Conservation (phyloP, 2,797 vertebrate species). For the Onychomys leucogaster region DNA sequence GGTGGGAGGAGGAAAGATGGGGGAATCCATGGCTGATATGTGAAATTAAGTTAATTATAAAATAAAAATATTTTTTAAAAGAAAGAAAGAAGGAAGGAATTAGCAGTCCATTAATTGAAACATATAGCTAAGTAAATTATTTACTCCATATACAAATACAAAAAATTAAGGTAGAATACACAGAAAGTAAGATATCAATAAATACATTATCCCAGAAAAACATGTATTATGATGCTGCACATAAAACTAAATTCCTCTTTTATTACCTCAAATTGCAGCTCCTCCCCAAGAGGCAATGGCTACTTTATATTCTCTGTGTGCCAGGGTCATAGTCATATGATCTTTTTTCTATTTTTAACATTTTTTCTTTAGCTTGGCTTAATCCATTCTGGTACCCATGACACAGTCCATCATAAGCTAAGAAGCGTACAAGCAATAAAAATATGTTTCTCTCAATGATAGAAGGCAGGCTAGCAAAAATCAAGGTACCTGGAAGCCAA, state of each 20-base stretch:
- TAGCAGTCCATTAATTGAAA: not conserved
- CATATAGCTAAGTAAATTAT: slow-evolving; percentile 29
- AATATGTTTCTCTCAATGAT: not conserved
- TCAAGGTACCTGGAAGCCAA: not conserved
- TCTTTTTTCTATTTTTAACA: not conserved
- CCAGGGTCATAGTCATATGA: not conserved
- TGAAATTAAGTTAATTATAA: too few species aligned
- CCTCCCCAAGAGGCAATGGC: not conserved
- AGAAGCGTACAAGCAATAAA: not conserved
- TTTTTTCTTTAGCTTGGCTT: not conserved
- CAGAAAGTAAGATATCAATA: slow-evolving; percentile 33
- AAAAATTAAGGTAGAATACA: not conserved
- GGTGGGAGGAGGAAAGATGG: too few species aligned
- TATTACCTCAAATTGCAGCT: not conserved
- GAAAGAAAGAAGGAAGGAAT: slow-evolving; percentile 21
- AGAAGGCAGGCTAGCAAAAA: not conserved
- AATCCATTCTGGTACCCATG: not conserved
- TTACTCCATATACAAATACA: not conserved
- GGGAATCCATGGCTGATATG: too few species aligned
- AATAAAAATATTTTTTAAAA: too few species aligned
- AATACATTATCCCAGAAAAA: slow-evolving; percentile 14
- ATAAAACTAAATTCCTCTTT: slow-evolving; percentile 27
- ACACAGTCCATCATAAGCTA: not conserved
- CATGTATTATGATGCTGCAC: not conserved
- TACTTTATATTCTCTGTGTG: not conserved